Conservation (phyloP, 2,797 vertebrate genomes). For the Enteromius unitaeniatus region DNA sequence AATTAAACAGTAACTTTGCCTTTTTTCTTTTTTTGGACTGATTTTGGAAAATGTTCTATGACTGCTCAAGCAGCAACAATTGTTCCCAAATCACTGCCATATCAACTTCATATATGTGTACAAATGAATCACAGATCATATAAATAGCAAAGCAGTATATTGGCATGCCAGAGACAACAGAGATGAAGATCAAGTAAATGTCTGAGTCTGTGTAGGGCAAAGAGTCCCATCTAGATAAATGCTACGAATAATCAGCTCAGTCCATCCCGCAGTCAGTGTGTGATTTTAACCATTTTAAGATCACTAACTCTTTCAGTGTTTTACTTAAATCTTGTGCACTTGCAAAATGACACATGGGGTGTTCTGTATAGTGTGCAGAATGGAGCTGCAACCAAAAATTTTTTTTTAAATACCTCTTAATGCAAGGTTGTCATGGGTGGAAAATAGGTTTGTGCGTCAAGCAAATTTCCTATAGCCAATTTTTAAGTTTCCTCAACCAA, state of each 20-base stretch:
- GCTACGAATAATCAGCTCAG: not conserved
- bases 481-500: not conserved
- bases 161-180: conserved; percentile 23
- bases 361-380: not conserved
- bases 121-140: conserved; percentile 4
- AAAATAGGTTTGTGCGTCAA: not conserved
- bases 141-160: not conserved
- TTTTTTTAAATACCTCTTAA: not conserved
- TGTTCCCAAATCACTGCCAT: conserved; percentile 9
- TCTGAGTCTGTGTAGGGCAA: not conserved
- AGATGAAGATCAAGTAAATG: not conserved
- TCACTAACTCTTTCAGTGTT: conserved; percentile 10
- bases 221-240: not conserved
- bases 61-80: conserved; percentile 24
- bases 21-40: not conserved
- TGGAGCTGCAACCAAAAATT: not conserved
- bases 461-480: not conserved
- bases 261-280: not conserved
- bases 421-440: not conserved
- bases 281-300: not conserved
- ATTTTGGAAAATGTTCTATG: not conserved
- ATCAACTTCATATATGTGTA: not conserved
- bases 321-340: not conserved
- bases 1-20: conserved; percentile 9
- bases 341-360: not conserved